Evolutionary conservation across 2,113 vertebrate species (phyloP), one percentile per base, ranked within the genome.

Genomic region (Rhabdomys dilectus): DNA sequence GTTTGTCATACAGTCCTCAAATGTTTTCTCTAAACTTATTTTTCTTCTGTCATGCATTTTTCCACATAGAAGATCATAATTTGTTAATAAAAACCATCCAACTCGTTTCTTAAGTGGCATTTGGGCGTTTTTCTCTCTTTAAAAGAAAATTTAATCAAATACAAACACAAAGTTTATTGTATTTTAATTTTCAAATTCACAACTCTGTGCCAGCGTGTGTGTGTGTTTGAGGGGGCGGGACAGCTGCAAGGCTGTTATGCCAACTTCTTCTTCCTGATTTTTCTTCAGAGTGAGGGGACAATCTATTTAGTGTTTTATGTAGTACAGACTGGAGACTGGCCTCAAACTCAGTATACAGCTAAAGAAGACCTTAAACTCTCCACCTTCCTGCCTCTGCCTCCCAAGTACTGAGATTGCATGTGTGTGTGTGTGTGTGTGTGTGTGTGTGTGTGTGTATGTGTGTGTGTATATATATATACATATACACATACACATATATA

Each of bases 21-120:
- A 90, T 75, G 15, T 64, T 93, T 91, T 80, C 62, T 72, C 31
- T 72, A 93, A 96, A 45, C 29, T 48, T 76, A n/a, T 24, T 66
- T 78, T 58, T 70, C 66, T 73, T 90, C 24, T 86, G 68, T 84
- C 11, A 11, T 51, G 51, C 62, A 93, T 85, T 85, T 89, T 93
- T 90, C 39, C 72, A 85, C 21, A 78, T n/a, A n/a, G n/a, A n/a
- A n/a, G n/a, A n/a, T n/a, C n/a, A n/a, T 77, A 77, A 90, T 51
- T 48, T 85, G 17, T 81, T 36, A 85, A 76, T 53, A 21, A 70
- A 93, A 93, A 78, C 51, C 58, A 31, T 73, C 76, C 51, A 58
- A 58, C 60, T 88, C 17, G 19, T 75, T 60, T 89, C 39, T 70
- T 68, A 85, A 84, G 51, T 42, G 26, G 24, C n/a, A 78, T 70